Evolutionary conservation across 2,888 invertebrate species (phyloP), one percentile per base, ranked within the genome.

Genomic region (Gryllus longicercus): DNA sequence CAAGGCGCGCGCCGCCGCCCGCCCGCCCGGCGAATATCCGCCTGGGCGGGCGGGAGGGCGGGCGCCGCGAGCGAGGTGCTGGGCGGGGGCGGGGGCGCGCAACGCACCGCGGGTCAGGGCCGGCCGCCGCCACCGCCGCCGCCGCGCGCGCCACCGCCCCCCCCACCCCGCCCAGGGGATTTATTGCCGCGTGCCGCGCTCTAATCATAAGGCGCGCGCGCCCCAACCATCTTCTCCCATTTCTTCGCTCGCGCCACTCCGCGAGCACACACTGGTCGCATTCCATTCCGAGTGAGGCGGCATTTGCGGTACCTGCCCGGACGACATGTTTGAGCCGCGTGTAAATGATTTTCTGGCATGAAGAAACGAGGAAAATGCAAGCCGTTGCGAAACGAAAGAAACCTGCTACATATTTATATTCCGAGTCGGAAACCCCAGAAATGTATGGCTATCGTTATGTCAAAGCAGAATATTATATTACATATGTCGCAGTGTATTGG

Each of bases 91-190:
- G 63, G 63, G n/a, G 63, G 63, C 63, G 14, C n/a, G 16, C 63
- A 8, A 63, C 63, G 63, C 63, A 63, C 63, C 63, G 63, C 63
- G 63, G 63, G 63, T 63, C 63, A 63, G 63, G 63, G 63, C 63
- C 63, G 63, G 63, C 16, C 63, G 63, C n/a, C n/a, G n/a, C n/a
- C n/a, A n/a, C n/a, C n/a, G n/a, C n/a, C 63, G 21, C 21, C 21
- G 21, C 21, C 21, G 21, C 14, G 63, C 63, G 63, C 63, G 4
- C 63, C 16, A 18, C 16, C 63, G 3, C 16, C 63, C 14, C 2
- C 63, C 2, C 63, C 63, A 1, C 63, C 63, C 63, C 63, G 12
- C 63, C 16, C 63, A 4, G 8, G 63, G 63, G n/a, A 63, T 63
- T 63, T 63, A 63, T 63, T n/a, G 63, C 63, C 63, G 63, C 63